A percentile compares a stretch with the other conserved stretches of the same genome.
phyloP scores from a whole-genome alignment of 2,888 invertebrate genomes.

The Dromius quadrimaculatus region DNA sequence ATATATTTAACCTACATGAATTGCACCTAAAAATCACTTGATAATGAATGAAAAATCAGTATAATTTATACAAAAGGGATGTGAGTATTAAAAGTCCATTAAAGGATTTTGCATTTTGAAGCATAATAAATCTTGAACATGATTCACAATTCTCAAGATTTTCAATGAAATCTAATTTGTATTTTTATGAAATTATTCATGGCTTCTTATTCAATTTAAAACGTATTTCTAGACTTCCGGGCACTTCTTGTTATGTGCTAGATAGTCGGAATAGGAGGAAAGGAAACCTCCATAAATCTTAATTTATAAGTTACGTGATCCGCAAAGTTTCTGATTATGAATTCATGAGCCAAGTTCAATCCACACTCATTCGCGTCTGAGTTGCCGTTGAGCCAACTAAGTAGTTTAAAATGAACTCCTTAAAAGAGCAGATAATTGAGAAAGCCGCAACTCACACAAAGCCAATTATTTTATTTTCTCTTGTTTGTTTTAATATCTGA shows the following conservation, averaged over 20 bases:
- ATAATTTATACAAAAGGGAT: too few relatives aligned
- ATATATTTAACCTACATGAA: too few relatives aligned
- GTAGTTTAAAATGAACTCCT: slow-evolving; percentile 49
- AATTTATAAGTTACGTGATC: slow-evolving; percentile 38
- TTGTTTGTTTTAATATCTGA: slow-evolving; percentile 57
- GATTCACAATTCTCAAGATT: too few relatives aligned
- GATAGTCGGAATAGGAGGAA: slow-evolving; percentile 4
- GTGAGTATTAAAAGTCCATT: too few relatives aligned
- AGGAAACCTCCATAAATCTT: slow-evolving; percentile 39
- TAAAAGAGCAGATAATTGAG: slow-evolving; percentile 47
- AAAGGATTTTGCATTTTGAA: too few relatives aligned
- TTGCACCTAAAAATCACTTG: too few relatives aligned
- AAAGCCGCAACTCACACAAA: slow-evolving; percentile 43
- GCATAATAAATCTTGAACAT: too few relatives aligned
- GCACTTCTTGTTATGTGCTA: slow-evolving; percentile 24
- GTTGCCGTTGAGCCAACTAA: slow-evolving; percentile 35
- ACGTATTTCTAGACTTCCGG: too few relatives aligned
- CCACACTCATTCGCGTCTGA: slow-evolving; percentile 22
- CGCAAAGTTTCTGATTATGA: slow-evolving; percentile 39
- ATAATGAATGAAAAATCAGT: too few relatives aligned
- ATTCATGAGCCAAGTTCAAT: slow-evolving; percentile 37
- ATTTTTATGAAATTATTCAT: too few relatives aligned
- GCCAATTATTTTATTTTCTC: slow-evolving; percentile 52
- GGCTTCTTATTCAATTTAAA: too few relatives aligned
- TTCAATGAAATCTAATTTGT: too few relatives aligned